Conservation (phyloP, 1,140 invertebrate genomes). For the Bactericera cockerelli region DNA sequence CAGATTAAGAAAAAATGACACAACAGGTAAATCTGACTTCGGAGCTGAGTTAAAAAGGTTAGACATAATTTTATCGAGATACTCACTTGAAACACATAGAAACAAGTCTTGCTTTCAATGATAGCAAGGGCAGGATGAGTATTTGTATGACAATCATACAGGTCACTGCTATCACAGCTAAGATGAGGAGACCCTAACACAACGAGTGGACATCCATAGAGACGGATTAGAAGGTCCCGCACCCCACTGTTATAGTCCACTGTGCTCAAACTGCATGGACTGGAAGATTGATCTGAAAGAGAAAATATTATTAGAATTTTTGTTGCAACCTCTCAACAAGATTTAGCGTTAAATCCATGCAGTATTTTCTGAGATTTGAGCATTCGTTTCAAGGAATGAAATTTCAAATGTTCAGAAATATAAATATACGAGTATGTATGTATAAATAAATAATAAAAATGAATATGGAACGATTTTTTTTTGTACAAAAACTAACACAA, state of each 20-base stretch:
- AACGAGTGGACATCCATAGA: constrained; percentile 56
- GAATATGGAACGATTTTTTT: too few relatives aligned
- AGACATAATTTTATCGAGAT: too few relatives aligned
- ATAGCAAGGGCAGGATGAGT: constrained; percentile 46
- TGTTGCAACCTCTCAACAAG: constrained; percentile 11
- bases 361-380: neutral
- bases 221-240: constrained; percentile 47
- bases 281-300: constrained; percentile 12
- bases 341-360: constrained; percentile 6
- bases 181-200: constrained; percentile 29
- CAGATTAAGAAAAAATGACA: too few relatives aligned
- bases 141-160: constrained; percentile 47
- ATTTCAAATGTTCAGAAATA: neutral
- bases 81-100: constrained; percentile 38
- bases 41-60: too few relatives aligned
- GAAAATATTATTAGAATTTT: too few relatives aligned
- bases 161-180: constrained; percentile 25
- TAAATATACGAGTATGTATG: too few relatives aligned
- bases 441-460: too few relatives aligned
- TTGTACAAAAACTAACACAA: too few relatives aligned
- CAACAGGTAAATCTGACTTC: too few relatives aligned
- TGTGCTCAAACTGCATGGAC: constrained; percentile 16
- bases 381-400: neutral
- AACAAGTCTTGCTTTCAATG: constrained; percentile 50
- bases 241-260: constrained; percentile 42